These are phyloP conservation scores for Enteromius anoplus DNA, from an alignment of 2,797 vertebrate species.

Conservation along the genomic window DNA sequence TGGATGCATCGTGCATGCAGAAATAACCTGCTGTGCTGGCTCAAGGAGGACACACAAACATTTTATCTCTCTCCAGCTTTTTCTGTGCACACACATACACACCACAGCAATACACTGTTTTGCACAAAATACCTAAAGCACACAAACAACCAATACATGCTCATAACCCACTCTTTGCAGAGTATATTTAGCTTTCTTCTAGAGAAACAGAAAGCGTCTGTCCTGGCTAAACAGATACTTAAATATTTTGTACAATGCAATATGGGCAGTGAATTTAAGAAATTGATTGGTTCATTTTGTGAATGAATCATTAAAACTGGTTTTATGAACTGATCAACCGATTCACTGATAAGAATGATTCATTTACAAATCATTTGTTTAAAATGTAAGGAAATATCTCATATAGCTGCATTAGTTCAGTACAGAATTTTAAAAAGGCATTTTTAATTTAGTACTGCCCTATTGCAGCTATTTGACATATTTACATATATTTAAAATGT, in stretches of 20 bases:
- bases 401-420: not conserved
- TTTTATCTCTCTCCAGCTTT: conserved; percentile 39
- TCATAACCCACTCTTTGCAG: not conserved
- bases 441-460: not conserved
- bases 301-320: not conserved
- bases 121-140: conserved; percentile 5
- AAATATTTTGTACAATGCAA: not conserved
- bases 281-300: not conserved
- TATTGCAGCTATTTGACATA: not conserved
- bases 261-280: not conserved
- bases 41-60: conserved; percentile 55
- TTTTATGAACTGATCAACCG: not conserved
- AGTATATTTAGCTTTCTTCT: not conserved
- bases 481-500: not conserved
- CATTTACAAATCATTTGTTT: not conserved
- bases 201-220: not conserved
- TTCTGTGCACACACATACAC: conserved; percentile 3
- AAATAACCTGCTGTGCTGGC: conserved; percentile 74
- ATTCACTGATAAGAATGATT: not conserved
- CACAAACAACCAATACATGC: conserved; percentile 4
- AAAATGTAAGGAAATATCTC: not conserved
- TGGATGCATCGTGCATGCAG: conserved; percentile 78
- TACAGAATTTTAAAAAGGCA: not conserved
- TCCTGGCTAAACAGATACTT: not conserved
- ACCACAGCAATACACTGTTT: conserved; percentile 13